Base-by-base conservation (phyloP, 2,888 invertebrate genomes). In the Patella pellucida region DNA sequence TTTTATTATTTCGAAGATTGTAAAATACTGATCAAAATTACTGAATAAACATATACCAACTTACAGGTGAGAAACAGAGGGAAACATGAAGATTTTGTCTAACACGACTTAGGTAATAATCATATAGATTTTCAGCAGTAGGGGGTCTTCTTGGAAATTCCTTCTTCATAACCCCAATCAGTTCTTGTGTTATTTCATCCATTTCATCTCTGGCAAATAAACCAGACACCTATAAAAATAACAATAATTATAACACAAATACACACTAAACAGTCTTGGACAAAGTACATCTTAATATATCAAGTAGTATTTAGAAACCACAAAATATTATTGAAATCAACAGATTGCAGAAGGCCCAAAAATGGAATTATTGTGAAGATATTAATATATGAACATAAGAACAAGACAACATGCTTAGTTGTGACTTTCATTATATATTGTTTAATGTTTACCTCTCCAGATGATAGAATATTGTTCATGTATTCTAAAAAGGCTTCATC, bases 401-500 rank as follows among this genome's bases (percentile, higher is more conserved):
- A 41, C 9, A 41, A 41, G 7, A 41, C 41, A 41, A 41, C 9
- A 7, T 7, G 9, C 41, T 41, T 41, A 41, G 41, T 41, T 41
- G 9, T 41, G 41, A 41, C 41, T 41, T 41, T 41, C 41, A 41
- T 41, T 41, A 41, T 41, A 7, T 9, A 41, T 9, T 41, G 41
- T 41, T 7, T 41, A 9, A 9, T 9, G 54, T 81, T 62, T 74
- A 90, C 91, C 87, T 91, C 91, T 89, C 93, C 93, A 23, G 97
- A 96, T 14, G 97, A 97, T 31, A 98, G 92, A 80, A 98, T 97
- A 89, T 98, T 98, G 91, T 98, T 98, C 41, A 98, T 92, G 90
- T 98, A 98, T 92, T 98, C 98, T 68, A 98, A 93, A 91, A 98
- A 98, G n/a, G 96, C 95, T 92, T 98, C 98, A 91, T 98, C 98